phyloP scores from a whole-genome alignment of 2,888 invertebrate genomes.

The Epinotia demarniana region DNA sequence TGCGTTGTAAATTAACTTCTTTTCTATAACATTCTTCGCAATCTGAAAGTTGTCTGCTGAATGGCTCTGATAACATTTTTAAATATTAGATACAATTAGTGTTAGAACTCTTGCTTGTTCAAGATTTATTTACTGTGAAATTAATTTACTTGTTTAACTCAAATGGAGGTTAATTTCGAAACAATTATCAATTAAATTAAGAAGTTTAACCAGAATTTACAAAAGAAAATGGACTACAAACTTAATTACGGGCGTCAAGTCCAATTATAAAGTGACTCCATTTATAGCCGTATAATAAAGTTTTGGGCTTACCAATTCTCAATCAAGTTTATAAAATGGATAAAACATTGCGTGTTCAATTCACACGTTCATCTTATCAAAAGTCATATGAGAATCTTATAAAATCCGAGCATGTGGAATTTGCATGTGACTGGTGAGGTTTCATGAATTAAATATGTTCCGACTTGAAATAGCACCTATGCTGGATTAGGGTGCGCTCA shows the following conservation, averaged over 20 bases:
- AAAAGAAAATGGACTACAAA: not conserved
- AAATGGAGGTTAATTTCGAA: constrained; percentile 2
- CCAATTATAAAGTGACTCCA: not conserved
- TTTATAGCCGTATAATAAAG: not conserved
- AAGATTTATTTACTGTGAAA: constrained; percentile 33
- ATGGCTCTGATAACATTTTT: constrained; percentile 35
- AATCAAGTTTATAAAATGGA: not conserved
- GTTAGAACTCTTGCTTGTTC: constrained; percentile 2
- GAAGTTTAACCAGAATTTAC: constrained; percentile 12
- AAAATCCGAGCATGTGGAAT: constrained; percentile 23
- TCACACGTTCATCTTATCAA: constrained; percentile 31
- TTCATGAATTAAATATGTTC: constrained; percentile 44
- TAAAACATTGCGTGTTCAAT: not conserved
- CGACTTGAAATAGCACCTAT: constrained; percentile 28
- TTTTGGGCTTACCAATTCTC: not conserved
- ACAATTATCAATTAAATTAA: constrained; percentile 21
- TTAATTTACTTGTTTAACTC: constrained; percentile 23
- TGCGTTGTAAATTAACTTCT: constrained; percentile 36
- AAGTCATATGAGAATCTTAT: constrained; percentile 25
- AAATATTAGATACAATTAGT: constrained; percentile 22
- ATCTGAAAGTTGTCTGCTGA: constrained; percentile 37
- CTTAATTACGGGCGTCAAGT: not conserved
- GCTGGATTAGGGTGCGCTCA: constrained; percentile 14
- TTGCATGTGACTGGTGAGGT: constrained; percentile 30
- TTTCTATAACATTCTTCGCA: constrained; percentile 22